Percentiles rank a stretch among this genome's conserved stretches.
Conservation (phyloP, 2,797 vertebrate genomes). For the Hirundo rustica region DNA sequence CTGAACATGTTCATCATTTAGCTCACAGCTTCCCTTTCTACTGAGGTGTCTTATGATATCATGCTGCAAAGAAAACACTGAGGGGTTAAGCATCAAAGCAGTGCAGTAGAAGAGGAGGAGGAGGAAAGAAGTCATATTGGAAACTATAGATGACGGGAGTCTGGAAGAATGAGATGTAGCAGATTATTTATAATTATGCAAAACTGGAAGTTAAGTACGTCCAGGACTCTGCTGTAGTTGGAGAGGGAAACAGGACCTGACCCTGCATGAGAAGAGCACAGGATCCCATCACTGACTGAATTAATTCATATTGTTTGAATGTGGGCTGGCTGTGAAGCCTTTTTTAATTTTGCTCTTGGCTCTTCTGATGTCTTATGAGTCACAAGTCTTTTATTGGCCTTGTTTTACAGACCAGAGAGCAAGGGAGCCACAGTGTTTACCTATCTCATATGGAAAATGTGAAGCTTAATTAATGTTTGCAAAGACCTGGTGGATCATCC, state of each 20-base stretch:
- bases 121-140: not conserved
- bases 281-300: not conserved
- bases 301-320: not conserved
- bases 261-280: not conserved
- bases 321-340: not conserved
- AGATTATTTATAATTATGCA: constrained; percentile 38
- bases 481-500: constrained; percentile 24
- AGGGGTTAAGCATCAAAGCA: constrained; percentile 35
- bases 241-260: not conserved
- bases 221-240: constrained; percentile 22
- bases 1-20: constrained; percentile 38
- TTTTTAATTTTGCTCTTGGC: constrained; percentile 46
- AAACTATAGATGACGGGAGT: constrained; percentile 13
- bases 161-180: not conserved
- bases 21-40: constrained; percentile 38
- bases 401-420: constrained; percentile 27
- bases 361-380: constrained; percentile 33
- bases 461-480: constrained; percentile 40
- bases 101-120: not conserved
- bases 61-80: not conserved
- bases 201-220: constrained; percentile 19
- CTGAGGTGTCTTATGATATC: not conserved
- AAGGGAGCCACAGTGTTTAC: constrained; percentile 33
- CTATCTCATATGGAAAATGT: constrained; percentile 42
- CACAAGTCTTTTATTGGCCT: constrained; percentile 12